phyloP scores from a whole-genome alignment of 2,797 vertebrate species.

The Luscinia megarhynchos region DNA sequence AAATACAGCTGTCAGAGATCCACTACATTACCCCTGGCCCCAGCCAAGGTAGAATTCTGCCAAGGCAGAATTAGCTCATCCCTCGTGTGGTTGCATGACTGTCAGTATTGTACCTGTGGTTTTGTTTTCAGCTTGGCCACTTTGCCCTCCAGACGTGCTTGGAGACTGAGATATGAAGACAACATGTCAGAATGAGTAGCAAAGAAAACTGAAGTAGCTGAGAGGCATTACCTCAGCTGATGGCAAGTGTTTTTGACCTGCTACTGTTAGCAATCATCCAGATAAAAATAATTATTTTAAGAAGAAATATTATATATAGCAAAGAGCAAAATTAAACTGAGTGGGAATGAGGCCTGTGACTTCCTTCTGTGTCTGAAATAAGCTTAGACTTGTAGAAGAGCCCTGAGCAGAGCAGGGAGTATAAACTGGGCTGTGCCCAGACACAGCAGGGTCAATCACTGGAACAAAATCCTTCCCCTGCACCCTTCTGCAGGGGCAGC shows the following conservation, averaged over 20 bases:
- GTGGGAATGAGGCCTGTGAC: background rate
- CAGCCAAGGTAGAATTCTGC: background rate
- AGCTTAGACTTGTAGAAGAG: background rate
- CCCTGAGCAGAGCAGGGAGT: background rate
- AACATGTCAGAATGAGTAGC: background rate
- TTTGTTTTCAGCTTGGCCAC: background rate
- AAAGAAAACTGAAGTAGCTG: background rate
- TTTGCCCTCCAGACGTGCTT: background rate
- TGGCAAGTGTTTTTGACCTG: background rate
- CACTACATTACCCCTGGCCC: background rate
- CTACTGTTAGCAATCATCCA: background rate
- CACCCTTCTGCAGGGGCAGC: background rate
- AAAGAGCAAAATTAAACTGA: background rate
- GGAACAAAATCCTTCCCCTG: background rate
- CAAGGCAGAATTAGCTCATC: background rate
- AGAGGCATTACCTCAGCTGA: background rate
- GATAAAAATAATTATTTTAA: background rate
- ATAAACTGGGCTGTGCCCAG: background rate
- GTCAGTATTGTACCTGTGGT: background rate
- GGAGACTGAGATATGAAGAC: background rate
- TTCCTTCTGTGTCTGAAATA: background rate
- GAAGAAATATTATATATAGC: background rate
- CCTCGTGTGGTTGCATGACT: background rate
- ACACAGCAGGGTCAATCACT: rapidly evolving
- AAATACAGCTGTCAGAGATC: background rate